These are phyloP conservation scores for Xenentodon cancila DNA, from an alignment of 2,797 vertebrate species.

Conservation along the genomic window DNA sequence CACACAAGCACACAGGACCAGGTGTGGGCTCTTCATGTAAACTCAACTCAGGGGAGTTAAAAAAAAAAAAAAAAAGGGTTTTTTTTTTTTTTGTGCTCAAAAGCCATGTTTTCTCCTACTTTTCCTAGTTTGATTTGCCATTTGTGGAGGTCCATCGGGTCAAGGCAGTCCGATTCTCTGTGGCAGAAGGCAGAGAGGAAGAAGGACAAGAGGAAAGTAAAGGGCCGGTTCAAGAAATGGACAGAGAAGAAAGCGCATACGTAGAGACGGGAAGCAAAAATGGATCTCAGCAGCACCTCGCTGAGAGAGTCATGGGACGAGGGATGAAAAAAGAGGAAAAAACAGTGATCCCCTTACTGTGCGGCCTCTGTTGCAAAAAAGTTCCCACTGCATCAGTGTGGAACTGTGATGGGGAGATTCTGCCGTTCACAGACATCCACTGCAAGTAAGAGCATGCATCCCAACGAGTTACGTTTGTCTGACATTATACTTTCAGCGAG, in stretches of 20 bases:
- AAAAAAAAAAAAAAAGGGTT: neutral
- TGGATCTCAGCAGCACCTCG: slow-evolving; percentile 71
- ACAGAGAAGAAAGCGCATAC: slow-evolving; percentile 30
- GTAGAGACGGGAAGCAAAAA: slow-evolving; percentile 43
- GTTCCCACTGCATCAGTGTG: slow-evolving; percentile 78
- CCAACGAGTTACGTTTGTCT: neutral
- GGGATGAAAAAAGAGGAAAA: slow-evolving; percentile 35
- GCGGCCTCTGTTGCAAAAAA: slow-evolving; percentile 76
- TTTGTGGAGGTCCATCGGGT: slow-evolving; percentile 88
- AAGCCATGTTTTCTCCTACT: neutral
- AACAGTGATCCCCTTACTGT: slow-evolving; percentile 51
- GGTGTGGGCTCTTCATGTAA: slow-evolving; percentile 56
- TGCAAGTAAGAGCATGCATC: slow-evolving; percentile 70
- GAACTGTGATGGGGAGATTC: slow-evolving; percentile 89
- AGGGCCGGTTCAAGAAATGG: neutral
- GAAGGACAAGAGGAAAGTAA: slow-evolving; percentile 29
- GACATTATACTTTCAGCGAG: too few species aligned
- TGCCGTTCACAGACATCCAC: slow-evolving; percentile 76
- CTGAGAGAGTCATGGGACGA: slow-evolving; percentile 26
- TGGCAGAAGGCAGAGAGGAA: slow-evolving; percentile 58
- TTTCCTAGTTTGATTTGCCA: slow-evolving; percentile 84
- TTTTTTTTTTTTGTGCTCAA: too few species aligned
- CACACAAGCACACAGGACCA: slow-evolving; percentile 86
- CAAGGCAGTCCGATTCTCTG: slow-evolving; percentile 80
- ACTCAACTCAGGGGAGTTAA: neutral